These are phyloP conservation scores for Donacobius atricapilla DNA, from an alignment of 2,113 vertebrate genomes.

Conservation along the genomic window DNA sequence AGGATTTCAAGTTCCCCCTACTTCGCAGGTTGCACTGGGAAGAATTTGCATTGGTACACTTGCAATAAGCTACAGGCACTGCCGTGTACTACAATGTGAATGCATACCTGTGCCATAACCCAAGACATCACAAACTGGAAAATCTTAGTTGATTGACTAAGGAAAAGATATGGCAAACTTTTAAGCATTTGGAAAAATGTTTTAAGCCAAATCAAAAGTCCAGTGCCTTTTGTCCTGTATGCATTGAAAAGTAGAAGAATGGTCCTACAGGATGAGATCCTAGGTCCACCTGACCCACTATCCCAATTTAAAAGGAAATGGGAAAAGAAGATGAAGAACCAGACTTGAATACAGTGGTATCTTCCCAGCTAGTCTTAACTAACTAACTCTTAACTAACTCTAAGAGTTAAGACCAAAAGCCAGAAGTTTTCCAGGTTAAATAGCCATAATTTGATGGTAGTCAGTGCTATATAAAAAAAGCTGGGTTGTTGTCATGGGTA, in stretches of 20 bases:
- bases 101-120: fast-evolving
- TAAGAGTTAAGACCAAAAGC: neutral
- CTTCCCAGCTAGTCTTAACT: neutral
- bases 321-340: neutral
- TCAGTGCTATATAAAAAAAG: neutral
- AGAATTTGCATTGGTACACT: neutral
- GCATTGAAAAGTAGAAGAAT: neutral
- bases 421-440: neutral
- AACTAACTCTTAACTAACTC: too few relatives aligned
- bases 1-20: neutral
- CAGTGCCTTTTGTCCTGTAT: neutral
- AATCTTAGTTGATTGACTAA: neutral
- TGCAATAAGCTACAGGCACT: neutral
- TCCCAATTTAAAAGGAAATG: neutral
- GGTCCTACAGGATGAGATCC: neutral
- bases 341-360: neutral
- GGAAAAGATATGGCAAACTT: neutral
- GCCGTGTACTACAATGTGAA: neutral
- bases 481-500: neutral
- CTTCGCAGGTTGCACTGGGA: neutral
- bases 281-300: neutral
- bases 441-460: neutral
- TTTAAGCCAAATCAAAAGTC: neutral
- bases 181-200: neutral
- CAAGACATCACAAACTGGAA: neutral